Conservation (phyloP, 2,797 vertebrate genomes). For the Onychomys torridus region DNA sequence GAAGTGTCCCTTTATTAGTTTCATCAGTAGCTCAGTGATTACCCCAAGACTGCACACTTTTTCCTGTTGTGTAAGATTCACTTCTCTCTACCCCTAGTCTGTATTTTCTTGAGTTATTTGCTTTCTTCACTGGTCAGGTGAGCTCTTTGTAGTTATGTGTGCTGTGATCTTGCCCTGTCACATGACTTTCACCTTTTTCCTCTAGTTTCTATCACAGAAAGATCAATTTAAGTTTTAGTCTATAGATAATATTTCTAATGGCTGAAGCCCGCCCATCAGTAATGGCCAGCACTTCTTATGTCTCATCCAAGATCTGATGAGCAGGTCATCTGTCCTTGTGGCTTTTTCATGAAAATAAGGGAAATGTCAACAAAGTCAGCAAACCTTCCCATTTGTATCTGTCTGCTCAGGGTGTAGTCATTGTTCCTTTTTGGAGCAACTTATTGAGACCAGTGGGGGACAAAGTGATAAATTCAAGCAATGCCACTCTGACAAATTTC, state of each 20-base stretch:
- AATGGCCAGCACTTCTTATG: neutral
- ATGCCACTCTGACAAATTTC: neutral
- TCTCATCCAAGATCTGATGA: no score
- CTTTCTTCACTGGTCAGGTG: neutral
- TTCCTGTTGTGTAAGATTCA: neutral
- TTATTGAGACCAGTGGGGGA: neutral
- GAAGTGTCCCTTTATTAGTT: rapidly evolving
- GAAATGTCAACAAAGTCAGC: neutral
- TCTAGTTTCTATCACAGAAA: neutral
- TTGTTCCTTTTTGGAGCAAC: neutral
- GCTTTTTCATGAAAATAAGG: neutral
- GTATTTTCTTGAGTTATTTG: neutral
- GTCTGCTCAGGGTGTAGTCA: neutral
- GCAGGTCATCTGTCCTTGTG: neutral
- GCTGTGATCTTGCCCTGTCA: neutral
- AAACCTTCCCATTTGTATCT: neutral
- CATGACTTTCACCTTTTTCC: neutral
- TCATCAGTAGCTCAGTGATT: neutral
- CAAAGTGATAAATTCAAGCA: neutral
- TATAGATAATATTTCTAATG: neutral
- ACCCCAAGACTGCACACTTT: no score
- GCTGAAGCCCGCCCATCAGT: neutral
- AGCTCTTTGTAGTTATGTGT: neutral
- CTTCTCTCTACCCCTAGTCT: neutral
- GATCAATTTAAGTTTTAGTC: neutral